Percentiles rank a stretch among this genome's conserved stretches.
These are phyloP conservation scores for Plemyria rubiginata DNA, from an alignment of 2,888 invertebrate species.

Conservation along the genomic window DNA sequence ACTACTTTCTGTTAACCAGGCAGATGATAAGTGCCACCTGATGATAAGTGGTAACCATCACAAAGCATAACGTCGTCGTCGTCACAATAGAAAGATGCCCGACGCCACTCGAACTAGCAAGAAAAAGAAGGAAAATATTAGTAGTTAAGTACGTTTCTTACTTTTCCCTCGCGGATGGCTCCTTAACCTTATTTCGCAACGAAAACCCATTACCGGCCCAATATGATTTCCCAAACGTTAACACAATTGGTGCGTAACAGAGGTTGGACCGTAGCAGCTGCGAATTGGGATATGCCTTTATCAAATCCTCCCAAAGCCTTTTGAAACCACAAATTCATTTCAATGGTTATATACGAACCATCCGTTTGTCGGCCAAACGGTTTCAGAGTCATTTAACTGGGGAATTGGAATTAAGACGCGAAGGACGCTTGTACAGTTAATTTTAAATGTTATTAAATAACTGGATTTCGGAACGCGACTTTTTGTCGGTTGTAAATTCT, in stretches of 20 bases:
- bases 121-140: neutral
- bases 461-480: neutral
- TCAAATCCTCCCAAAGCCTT: slow-evolving; percentile 15
- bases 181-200: neutral
- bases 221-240: slow-evolving; percentile 19
- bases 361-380: slow-evolving; percentile 15
- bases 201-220: slow-evolving; percentile 13
- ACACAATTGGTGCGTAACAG: slow-evolving; percentile 1
- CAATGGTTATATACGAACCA: slow-evolving; percentile 6
- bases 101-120: no score
- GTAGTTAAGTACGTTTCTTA: neutral
- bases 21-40: no score
- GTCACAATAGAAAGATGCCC: no score
- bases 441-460: slow-evolving; percentile 15
- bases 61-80: no score
- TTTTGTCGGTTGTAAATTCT: neutral
- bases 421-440: slow-evolving; percentile 16
- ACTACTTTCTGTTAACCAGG: no score
- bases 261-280: slow-evolving; percentile 12
- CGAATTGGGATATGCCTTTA: slow-evolving; percentile 19
- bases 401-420: slow-evolving; percentile 22
- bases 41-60: no score
- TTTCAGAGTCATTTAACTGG: slow-evolving; percentile 22
- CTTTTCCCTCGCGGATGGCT: neutral
- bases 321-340: slow-evolving; percentile 19